Conservation (phyloP, 2,113 vertebrate species). For the Scatophagus argus region DNA sequence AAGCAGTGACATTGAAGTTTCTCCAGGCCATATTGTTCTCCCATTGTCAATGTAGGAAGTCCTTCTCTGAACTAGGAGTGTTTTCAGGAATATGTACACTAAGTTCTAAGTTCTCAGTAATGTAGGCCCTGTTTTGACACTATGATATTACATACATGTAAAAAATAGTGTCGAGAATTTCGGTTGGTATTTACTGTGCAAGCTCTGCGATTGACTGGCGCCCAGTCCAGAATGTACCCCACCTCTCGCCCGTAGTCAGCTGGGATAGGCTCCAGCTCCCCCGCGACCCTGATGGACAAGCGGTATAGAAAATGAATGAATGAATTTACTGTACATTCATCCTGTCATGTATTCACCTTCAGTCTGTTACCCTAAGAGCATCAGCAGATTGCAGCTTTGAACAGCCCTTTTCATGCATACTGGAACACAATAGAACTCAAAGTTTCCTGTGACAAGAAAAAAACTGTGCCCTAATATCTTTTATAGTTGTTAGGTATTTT, state of each 20-base stretch:
- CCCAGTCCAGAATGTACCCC: no score
- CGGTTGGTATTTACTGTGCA: neutral
- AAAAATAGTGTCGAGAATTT: neutral
- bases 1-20: neutral
- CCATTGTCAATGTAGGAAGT: neutral
- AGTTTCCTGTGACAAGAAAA: neutral
- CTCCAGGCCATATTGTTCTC: neutral
- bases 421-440: neutral
- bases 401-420: neutral
- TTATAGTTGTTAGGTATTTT: neutral
- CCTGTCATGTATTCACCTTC: neutral
- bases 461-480: neutral
- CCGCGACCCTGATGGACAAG: no score
- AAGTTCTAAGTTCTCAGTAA: no score
- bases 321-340: neutral
- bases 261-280: no score
- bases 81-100: no score
- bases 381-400: slow-evolving; percentile 1
- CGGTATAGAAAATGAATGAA: no score
- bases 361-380: neutral
- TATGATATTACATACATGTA: neutral
- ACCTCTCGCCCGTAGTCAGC: no score
- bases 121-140: no score
- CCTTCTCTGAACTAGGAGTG: no score
- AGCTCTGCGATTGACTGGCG: no score